A percentile compares a stretch with the other conserved stretches of the same genome.
phyloP scores from a whole-genome alignment of 2,797 vertebrate species.

The Sarcophilus harrisii region DNA sequence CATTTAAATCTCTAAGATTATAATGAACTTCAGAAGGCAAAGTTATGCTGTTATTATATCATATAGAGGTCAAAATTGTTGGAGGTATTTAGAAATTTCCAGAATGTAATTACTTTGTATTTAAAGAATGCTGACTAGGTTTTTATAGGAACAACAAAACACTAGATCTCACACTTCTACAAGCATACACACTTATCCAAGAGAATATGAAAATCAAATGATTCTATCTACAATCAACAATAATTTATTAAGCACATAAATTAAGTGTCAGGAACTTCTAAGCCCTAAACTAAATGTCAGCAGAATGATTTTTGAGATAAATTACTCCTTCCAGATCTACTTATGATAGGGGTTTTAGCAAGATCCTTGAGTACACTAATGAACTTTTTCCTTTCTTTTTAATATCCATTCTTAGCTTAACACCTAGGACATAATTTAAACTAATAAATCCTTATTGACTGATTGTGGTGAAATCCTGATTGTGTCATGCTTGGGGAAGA shows the following conservation, averaged over 20 bases:
- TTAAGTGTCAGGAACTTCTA: neutral
- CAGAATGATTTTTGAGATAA: conserved; percentile 84
- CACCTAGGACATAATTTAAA: neutral
- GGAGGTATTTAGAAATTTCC: conserved; percentile 83
- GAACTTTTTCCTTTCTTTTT: neutral
- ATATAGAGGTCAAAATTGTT: conserved; percentile 84
- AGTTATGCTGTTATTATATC: conserved; percentile 78
- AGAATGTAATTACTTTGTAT: conserved; percentile 86
- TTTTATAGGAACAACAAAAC: conserved; percentile 94
- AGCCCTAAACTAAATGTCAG: conserved; percentile 83
- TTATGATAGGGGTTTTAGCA: neutral
- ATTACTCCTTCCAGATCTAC: neutral
- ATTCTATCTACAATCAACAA: conserved; percentile 90
- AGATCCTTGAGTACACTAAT: neutral
- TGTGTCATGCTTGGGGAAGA: conserved; percentile 79
- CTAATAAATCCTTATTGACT: conserved; percentile 80
- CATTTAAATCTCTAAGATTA: conserved; percentile 88
- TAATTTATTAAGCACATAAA: neutral
- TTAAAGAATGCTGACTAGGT: conserved; percentile 93
- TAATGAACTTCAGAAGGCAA: conserved; percentile 81
- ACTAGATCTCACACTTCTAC: conserved; percentile 77
- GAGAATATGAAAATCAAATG: conserved; percentile 92
- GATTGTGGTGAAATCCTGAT: conserved; percentile 82
- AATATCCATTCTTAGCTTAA: neutral
- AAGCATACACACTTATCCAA: conserved; percentile 75